A percentile compares a stretch with the other conserved stretches of the same genome.
Conservation (phyloP, 2,888 invertebrate species). For the Heliconius cydno region DNA sequence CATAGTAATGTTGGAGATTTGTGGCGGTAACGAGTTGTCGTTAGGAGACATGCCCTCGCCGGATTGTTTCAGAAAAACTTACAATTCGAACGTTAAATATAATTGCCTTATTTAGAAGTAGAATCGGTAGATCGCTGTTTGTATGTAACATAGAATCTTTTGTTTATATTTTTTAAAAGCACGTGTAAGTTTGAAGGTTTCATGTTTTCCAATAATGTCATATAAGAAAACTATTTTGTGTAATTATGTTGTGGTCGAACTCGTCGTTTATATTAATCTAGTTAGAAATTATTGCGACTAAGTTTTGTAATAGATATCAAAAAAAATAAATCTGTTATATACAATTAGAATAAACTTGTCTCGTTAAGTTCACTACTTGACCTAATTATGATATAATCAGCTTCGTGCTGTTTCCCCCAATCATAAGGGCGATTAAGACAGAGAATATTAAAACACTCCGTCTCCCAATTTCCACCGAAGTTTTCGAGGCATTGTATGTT, state of each 20-base stretch:
- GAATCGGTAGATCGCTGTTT: conserved; percentile 53
- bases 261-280: background rate
- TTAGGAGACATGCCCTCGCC: conserved; percentile 72
- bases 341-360: background rate
- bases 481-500: too few species aligned
- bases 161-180: conserved; percentile 33
- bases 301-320: background rate
- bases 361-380: background rate
- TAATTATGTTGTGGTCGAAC: background rate
- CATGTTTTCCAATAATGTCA: background rate
- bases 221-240: background rate
- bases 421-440: too few species aligned
- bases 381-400: background rate
- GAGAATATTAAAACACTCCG: too few species aligned
- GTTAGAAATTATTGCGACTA: background rate
- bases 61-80: conserved; percentile 66
- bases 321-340: background rate
- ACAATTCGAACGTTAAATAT: conserved; percentile 49
- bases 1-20: conserved; percentile 80
- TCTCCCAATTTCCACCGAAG: too few species aligned
- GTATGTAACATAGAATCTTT: conserved; percentile 48
- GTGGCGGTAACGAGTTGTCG: conserved; percentile 77
- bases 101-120: conserved; percentile 61
- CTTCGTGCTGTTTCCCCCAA: too few species aligned
- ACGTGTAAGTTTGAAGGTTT: background rate